A percentile compares a stretch with the other conserved stretches of the same genome.
Evolutionary conservation across 2,888 invertebrate genomes (phyloP).

Genomic region (Perdita meconis): DNA sequence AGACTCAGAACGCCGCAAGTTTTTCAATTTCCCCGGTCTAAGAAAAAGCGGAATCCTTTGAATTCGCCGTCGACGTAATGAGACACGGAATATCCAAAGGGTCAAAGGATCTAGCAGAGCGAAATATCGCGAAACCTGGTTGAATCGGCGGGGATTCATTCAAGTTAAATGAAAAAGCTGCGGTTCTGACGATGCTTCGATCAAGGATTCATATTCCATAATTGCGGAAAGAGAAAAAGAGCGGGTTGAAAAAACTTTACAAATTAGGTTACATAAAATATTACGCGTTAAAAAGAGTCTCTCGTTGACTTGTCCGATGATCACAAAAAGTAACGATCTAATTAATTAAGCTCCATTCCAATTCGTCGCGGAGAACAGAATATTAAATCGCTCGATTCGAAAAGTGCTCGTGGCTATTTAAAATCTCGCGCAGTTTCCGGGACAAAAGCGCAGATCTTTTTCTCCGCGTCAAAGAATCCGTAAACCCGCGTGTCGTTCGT

Average conservation of each 20-base stretch:
- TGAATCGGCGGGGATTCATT: slow-evolving; percentile 43
- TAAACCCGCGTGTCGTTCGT: too few relatives aligned
- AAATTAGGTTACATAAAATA: background rate
- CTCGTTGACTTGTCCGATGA: too few relatives aligned
- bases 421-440: too few relatives aligned
- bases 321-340: too few relatives aligned
- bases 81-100: background rate
- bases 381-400: too few relatives aligned
- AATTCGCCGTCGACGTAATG: slow-evolving; percentile 30
- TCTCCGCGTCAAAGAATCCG: too few relatives aligned
- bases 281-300: too few relatives aligned
- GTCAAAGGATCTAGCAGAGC: background rate
- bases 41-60: slow-evolving; percentile 4
- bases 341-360: too few relatives aligned
- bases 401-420: too few relatives aligned
- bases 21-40: slow-evolving; percentile 12
- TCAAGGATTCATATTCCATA: slow-evolving; percentile 75
- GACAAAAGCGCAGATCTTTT: too few relatives aligned
- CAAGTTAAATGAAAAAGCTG: slow-evolving; percentile 35
- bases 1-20: background rate
- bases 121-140: slow-evolving; percentile 15
- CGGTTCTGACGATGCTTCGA: slow-evolving; percentile 62
- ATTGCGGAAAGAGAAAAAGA: slow-evolving; percentile 42
- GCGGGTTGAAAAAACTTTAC: slow-evolving; percentile 25
- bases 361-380: too few relatives aligned